A percentile compares a stretch with the other conserved stretches of the same genome.
Conservation (phyloP, 2,797 vertebrate genomes). For the Discoglossus pictus region DNA sequence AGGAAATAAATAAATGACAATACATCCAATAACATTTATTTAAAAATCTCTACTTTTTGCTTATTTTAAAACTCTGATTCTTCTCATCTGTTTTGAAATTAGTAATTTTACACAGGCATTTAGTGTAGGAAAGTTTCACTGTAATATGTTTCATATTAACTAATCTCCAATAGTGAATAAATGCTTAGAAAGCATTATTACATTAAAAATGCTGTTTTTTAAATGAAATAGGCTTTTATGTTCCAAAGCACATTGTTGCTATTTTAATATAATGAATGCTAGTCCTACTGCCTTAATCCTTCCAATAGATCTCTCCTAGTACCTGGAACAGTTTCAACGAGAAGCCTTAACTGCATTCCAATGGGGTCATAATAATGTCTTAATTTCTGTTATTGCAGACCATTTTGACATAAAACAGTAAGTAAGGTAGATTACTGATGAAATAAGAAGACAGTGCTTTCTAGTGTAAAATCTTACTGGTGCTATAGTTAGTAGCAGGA, state of each 20-base stretch:
- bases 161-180: background rate
- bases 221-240: background rate
- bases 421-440: background rate
- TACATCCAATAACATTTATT: too few species aligned
- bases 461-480: too few species aligned
- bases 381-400: conserved; percentile 4
- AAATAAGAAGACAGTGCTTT: background rate
- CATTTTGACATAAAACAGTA: background rate
- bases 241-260: conserved; percentile 10
- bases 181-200: conserved; percentile 4
- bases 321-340: conserved; percentile 19
- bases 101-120: too few species aligned
- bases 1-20: too few species aligned
- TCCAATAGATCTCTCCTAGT: conserved; percentile 1
- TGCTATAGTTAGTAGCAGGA: too few species aligned
- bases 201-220: background rate
- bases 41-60: too few species aligned
- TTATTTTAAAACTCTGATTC: too few species aligned
- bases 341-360: conserved; percentile 10
- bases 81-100: too few species aligned
- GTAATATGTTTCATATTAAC: too few species aligned
- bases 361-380: conserved; percentile 1
- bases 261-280: conserved; percentile 13
- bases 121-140: too few species aligned
- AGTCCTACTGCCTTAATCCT: background rate